A percentile compares a stretch with the other conserved stretches of the same genome.
These are phyloP conservation scores for Anas platyrhynchos DNA, from an alignment of 2,113 vertebrate genomes.

Conservation along the genomic window DNA sequence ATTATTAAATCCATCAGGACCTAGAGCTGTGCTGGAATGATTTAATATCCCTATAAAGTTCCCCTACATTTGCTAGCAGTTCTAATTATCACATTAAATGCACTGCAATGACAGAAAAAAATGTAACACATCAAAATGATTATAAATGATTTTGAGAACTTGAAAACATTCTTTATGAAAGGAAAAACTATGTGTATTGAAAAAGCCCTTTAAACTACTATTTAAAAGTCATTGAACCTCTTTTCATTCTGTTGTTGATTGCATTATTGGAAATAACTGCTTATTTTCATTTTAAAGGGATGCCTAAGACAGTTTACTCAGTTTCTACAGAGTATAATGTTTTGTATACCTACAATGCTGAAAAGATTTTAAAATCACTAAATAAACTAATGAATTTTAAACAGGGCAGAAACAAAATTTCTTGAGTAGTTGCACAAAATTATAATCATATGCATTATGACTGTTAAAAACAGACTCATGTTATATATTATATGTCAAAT, in stretches of 20 bases:
- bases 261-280: constrained; percentile 56
- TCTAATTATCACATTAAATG: constrained; percentile 63
- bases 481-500: background rate
- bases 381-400: background rate
- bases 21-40: constrained; percentile 49
- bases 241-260: constrained; percentile 48
- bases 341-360: background rate
- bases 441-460: background rate
- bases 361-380: background rate
- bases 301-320: constrained; percentile 11
- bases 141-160: constrained; percentile 61
- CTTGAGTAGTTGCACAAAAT: background rate
- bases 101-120: constrained; percentile 63
- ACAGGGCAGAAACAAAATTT: background rate
- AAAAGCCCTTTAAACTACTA: constrained; percentile 43
- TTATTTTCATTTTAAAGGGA: constrained; percentile 36
- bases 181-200: background rate
- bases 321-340: background rate
- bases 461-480: background rate
- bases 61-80: constrained; percentile 49
- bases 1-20: constrained; percentile 67
- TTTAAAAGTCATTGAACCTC: constrained; percentile 45
- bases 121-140: constrained; percentile 64
- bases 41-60: constrained; percentile 68
- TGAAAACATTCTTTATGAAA: constrained; percentile 56